Conservation (phyloP, 2,797 vertebrate species). For the Thamnophis elegans region DNA sequence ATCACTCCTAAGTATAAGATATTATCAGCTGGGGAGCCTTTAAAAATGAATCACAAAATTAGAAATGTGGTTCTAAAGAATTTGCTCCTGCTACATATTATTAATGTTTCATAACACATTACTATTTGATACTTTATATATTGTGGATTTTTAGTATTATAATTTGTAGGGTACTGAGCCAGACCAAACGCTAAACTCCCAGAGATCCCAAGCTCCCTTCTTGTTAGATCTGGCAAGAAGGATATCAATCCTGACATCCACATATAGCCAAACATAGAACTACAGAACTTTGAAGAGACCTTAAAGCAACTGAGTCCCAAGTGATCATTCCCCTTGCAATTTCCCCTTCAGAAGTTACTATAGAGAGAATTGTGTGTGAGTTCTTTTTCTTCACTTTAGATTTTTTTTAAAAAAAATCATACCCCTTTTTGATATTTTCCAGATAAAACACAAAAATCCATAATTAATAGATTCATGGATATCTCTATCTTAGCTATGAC, state of each 20-base stretch:
- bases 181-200: not conserved
- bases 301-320: not conserved
- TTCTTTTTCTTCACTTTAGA: not conserved
- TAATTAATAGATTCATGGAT: not conserved
- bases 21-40: not conserved
- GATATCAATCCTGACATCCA: not conserved
- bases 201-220: accelerated
- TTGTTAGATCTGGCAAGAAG: not conserved
- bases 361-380: accelerated
- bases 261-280: not conserved
- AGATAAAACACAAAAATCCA: not conserved
- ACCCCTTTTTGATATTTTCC: not conserved
- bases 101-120: not conserved
- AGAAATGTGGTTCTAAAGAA: not conserved
- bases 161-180: accelerated
- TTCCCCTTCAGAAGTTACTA: not conserved
- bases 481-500: not conserved
- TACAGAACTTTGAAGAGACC: not conserved
- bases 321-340: not conserved
- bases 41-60: not conserved
- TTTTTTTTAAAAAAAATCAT: not conserved
- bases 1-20: not conserved
- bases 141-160: not conserved
- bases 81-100: not conserved
- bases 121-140: accelerated